Evolutionary conservation across 1,140 invertebrate genomes (phyloP).

Genomic region (Nylanderia fulva): DNA sequence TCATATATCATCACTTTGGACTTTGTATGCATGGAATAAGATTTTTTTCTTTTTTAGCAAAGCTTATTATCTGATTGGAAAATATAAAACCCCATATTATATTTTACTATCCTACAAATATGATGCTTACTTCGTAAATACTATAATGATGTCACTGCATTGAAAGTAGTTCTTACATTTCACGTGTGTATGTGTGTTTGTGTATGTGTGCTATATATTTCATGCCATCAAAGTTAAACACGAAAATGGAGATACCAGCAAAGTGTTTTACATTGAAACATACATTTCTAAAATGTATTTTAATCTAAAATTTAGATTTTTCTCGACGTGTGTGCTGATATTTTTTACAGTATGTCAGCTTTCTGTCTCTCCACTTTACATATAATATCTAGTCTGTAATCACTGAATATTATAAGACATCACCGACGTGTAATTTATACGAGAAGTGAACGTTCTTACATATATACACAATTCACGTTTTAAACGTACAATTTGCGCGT

Average conservation of each 20-base stretch:
- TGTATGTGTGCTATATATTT: neutral
- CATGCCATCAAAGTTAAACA: slow-evolving; percentile 77
- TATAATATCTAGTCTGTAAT: slow-evolving; percentile 42
- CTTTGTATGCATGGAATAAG: slow-evolving; percentile 71
- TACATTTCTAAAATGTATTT: slow-evolving; percentile 75
- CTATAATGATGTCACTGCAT: slow-evolving; percentile 65
- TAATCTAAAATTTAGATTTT: slow-evolving; percentile 72
- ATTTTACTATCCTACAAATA: slow-evolving; percentile 81
- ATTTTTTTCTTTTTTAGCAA: slow-evolving; percentile 57
- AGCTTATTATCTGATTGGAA: slow-evolving; percentile 71
- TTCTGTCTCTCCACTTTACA: slow-evolving; percentile 49
- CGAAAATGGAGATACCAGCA: slow-evolving; percentile 79
- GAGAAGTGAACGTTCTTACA: slow-evolving; percentile 79
- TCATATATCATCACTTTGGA: slow-evolving; percentile 53
- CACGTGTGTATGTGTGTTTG: slow-evolving; percentile 51
- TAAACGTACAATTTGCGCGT: slow-evolving; percentile 70
- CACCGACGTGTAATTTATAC: slow-evolving; percentile 66
- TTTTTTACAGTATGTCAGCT: slow-evolving; percentile 72
- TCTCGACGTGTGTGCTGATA: slow-evolving; percentile 50
- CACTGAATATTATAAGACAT: slow-evolving; percentile 62
- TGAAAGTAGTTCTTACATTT: slow-evolving; percentile 73
- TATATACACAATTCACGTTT: slow-evolving; percentile 82
- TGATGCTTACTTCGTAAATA: slow-evolving; percentile 76
- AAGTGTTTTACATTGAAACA: slow-evolving; percentile 78
- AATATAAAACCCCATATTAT: slow-evolving; percentile 84